Evolutionary conservation across 2,113 vertebrate genomes (phyloP).

Genomic region (Pomatorhinus ruficollis): DNA sequence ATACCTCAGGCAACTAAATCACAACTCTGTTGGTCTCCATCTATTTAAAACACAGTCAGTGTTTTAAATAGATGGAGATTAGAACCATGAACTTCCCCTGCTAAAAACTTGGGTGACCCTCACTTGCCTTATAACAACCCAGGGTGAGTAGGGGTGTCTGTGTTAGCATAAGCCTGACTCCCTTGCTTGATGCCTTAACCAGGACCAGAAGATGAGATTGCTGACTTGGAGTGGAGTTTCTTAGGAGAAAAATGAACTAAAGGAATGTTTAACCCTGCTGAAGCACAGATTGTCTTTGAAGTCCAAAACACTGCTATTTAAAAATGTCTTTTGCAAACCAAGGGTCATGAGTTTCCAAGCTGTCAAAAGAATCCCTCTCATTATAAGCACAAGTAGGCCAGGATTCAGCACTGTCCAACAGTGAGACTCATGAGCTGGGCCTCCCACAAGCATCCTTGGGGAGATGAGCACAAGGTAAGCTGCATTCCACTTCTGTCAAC

Average conservation of each 20-base stretch:
- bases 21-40: not conserved
- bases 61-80: too few species aligned
- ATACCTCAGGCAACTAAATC: not conserved
- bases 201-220: not conserved
- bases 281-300: not conserved
- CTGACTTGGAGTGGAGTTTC: not conserved
- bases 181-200: not conserved
- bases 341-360: not conserved
- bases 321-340: not conserved
- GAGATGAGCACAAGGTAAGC: not conserved
- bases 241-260: not conserved
- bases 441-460: not conserved
- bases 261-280: not conserved
- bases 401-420: not conserved
- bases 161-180: not conserved
- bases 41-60: not conserved
- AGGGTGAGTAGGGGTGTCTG: rapidly evolving
- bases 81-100: not conserved
- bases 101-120: not conserved
- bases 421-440: not conserved
- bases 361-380: not conserved
- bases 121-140: not conserved
- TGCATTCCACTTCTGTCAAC: not conserved
- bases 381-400: not conserved
- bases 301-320: not conserved